Conservation (phyloP, 2,888 invertebrate species). For the Drosophila kokeensis region DNA sequence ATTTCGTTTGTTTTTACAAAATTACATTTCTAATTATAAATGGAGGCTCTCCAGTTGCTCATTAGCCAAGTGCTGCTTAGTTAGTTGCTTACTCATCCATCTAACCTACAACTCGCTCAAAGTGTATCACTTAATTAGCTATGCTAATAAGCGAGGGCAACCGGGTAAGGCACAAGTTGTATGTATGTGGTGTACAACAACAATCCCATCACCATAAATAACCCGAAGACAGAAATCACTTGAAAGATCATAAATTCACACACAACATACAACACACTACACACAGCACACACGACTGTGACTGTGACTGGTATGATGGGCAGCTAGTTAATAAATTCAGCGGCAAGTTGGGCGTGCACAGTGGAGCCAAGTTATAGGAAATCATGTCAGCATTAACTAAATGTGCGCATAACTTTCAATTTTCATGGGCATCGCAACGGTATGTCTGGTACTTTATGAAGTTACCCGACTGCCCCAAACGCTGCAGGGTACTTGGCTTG, state of each 20-base stretch:
- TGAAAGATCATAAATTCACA: constrained; percentile 68
- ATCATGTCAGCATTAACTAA: constrained; percentile 60
- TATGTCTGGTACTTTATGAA: constrained; percentile 45
- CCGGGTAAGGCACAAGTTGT: constrained; percentile 17
- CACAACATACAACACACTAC: constrained; percentile 21
- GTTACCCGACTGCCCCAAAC: constrained; percentile 46
- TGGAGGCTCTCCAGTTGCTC: constrained; percentile 1
- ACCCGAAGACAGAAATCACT: constrained; percentile 38
- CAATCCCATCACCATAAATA: constrained; percentile 69
- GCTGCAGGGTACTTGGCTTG: constrained; percentile 44
- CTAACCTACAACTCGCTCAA: constrained; percentile 23
- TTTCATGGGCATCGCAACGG: constrained; percentile 68
- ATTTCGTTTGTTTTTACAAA: background rate
- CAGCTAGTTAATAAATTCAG: constrained; percentile 72
- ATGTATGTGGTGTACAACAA: constrained; percentile 1
- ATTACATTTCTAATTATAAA: background rate
- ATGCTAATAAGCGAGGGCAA: constrained; percentile 61
- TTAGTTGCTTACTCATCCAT: constrained; percentile 30
- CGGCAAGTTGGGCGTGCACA: constrained; percentile 43
- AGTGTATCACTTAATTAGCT: constrained; percentile 72
- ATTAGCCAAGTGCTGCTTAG: constrained; percentile 19
- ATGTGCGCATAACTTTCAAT: constrained; percentile 71
- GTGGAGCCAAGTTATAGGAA: constrained; percentile 44
- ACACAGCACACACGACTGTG: background rate
- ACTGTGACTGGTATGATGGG: constrained; percentile 32